Conservation (phyloP, 2,113 vertebrate species). For the Tylochromis polylepis region DNA sequence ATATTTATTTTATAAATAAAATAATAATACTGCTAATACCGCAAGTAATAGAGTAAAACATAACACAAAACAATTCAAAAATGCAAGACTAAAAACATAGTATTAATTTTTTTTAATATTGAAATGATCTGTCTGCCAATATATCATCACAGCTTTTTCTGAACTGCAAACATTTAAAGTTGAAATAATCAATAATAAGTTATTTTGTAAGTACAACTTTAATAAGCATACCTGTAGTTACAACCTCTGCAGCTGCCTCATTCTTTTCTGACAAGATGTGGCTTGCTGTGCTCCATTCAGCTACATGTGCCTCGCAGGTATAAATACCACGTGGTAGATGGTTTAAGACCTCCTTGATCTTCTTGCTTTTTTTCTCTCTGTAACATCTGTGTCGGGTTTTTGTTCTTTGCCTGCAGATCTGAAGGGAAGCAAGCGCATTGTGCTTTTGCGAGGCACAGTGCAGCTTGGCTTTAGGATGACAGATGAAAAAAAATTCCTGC, state of each 20-base stretch:
- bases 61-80: neutral
- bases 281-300: neutral
- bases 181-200: neutral
- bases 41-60: neutral
- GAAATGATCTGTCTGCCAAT: neutral
- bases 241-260: neutral
- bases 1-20: neutral
- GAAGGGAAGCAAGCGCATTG: neutral
- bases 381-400: neutral
- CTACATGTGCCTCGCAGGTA: neutral
- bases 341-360: neutral
- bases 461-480: neutral
- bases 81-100: neutral
- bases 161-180: neutral
- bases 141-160: neutral
- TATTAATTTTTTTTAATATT: neutral
- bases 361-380: neutral
- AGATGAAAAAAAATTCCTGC: neutral
- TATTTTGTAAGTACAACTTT: neutral
- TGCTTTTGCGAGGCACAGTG: neutral
- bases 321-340: neutral
- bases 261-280: neutral
- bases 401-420: neutral
- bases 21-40: neutral
- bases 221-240: neutral